phyloP scores from a whole-genome alignment of 1,140 invertebrate species.

The Trachelipus rathkii region DNA sequence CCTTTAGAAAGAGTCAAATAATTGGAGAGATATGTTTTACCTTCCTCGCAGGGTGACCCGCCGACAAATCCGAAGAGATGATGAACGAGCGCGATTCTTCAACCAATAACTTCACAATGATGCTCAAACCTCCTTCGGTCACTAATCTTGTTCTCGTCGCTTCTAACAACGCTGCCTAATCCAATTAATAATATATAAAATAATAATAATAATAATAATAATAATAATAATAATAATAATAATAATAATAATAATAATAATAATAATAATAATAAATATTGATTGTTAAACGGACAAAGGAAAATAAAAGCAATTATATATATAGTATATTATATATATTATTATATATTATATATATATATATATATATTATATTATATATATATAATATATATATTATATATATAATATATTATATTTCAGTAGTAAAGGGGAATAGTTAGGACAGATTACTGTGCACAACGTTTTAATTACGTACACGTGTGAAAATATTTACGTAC shows the following conservation, averaged over 20 bases:
- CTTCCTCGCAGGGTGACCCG: background rate
- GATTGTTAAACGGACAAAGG: no score
- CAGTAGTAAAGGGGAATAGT: no score
- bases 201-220: conserved; percentile 16
- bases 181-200: background rate
- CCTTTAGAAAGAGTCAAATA: no score
- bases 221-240: conserved; percentile 4
- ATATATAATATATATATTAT: no score
- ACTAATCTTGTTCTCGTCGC: conserved; percentile 10
- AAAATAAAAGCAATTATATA: no score
- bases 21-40: background rate
- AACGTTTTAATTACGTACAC: no score
- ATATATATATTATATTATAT: no score
- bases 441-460: no score
- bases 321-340: no score
- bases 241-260: background rate
- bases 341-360: no score
- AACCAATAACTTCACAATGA: conserved; percentile 17
- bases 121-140: background rate
- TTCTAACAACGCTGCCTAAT: background rate
- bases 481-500: no score
- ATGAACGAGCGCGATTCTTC: conserved; percentile 8
- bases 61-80: background rate
- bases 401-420: no score
- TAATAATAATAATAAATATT: background rate